Evolutionary conservation across 2,113 vertebrate genomes (phyloP).

Genomic region (Saiga tatarica): DNA sequence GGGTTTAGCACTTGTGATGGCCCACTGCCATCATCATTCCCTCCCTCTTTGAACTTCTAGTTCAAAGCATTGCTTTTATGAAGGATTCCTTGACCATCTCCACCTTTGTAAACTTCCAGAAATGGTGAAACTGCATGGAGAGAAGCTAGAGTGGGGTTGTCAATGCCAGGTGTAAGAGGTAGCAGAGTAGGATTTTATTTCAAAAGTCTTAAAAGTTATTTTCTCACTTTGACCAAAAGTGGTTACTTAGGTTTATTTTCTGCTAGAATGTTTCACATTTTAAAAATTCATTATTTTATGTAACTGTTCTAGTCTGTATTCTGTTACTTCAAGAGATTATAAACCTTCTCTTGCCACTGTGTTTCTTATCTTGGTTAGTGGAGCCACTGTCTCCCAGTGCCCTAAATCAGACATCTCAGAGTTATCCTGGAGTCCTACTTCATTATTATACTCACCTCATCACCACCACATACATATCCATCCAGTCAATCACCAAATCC

Average conservation of each 20-base stretch:
- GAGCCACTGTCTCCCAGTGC: neutral
- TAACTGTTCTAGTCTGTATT: neutral
- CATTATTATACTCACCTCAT: neutral
- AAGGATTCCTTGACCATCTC: neutral
- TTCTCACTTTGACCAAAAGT: neutral
- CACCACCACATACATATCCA: neutral
- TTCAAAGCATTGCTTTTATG: neutral
- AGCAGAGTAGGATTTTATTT: neutral
- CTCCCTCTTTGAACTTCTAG: neutral
- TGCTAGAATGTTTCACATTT: neutral
- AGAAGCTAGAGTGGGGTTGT: neutral
- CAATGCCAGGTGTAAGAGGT: neutral
- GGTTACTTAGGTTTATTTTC: neutral
- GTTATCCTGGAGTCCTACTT: neutral
- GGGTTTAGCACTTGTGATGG: neutral
- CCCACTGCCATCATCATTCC: neutral
- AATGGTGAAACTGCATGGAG: neutral
- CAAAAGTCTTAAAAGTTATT: neutral
- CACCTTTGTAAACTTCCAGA: neutral
- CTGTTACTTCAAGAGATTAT: neutral
- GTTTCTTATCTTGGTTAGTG: neutral
- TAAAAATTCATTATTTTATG: neutral
- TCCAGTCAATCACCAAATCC: neutral
- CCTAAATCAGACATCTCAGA: neutral
- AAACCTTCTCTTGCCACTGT: neutral